Evolutionary conservation across 2,113 vertebrate genomes (phyloP).

Genomic region (Strix aluco): DNA sequence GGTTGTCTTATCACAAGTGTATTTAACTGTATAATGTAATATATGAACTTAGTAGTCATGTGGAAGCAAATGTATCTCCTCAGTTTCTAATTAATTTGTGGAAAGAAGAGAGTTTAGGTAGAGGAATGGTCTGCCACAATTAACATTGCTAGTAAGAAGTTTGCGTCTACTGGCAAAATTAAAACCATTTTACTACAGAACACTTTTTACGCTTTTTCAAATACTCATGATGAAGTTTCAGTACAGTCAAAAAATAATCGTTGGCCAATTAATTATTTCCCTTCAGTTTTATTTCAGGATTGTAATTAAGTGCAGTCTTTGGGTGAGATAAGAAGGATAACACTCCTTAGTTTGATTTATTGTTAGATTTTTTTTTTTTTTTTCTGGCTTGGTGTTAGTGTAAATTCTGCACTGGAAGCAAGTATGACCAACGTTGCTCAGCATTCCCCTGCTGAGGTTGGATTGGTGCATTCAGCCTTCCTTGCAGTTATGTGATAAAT

Average conservation of each 20-base stretch:
- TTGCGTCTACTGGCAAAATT: background rate
- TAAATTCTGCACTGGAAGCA: background rate
- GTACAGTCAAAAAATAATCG: background rate
- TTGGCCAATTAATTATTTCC: background rate
- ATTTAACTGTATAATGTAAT: background rate
- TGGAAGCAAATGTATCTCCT: background rate
- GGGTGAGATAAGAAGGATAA: background rate
- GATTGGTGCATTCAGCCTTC: background rate
- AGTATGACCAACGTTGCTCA: background rate
- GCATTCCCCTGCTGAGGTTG: fast-evolving
- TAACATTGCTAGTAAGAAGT: background rate
- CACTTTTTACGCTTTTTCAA: background rate
- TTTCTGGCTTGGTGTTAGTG: background rate
- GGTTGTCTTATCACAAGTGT: background rate
- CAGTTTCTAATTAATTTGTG: background rate
- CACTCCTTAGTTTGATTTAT: background rate
- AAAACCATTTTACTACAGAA: background rate
- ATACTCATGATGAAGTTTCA: background rate
- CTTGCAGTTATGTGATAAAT: background rate
- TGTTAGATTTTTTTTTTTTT: background rate
- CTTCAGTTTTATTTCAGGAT: background rate
- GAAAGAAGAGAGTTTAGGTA: background rate
- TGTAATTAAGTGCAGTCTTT: background rate
- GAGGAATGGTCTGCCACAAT: background rate
- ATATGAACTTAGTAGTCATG: background rate